A percentile compares a stretch with the other conserved stretches of the same genome.
These are phyloP conservation scores for Dreissena rostriformis DNA, from an alignment of 1,140 invertebrate genomes.

Conservation along the genomic window DNA sequence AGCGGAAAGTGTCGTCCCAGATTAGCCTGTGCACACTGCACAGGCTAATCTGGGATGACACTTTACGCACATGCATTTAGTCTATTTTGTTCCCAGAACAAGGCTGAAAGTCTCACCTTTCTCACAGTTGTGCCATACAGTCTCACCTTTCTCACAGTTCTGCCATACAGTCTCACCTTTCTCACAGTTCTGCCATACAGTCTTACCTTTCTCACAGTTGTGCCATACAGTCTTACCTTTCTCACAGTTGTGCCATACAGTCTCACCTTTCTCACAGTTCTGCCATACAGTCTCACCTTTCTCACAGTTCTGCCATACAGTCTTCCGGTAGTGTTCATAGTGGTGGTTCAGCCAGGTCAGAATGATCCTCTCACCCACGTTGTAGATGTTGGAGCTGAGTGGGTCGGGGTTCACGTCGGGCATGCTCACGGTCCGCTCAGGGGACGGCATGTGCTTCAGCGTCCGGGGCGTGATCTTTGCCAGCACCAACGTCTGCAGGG, in stretches of 20 bases:
- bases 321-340: constrained; percentile 78
- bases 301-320: constrained; percentile 75
- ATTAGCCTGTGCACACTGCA: no score
- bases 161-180: constrained; percentile 63
- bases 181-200: constrained; percentile 75
- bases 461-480: constrained; percentile 77
- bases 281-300: constrained; percentile 64
- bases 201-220: background rate
- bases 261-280: no score
- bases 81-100: no score
- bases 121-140: no score
- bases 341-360: constrained; percentile 81
- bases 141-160: no score
- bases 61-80: no score
- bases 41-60: no score
- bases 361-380: constrained; percentile 77
- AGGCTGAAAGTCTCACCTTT: no score
- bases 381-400: constrained; percentile 80
- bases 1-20: no score
- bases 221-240: background rate
- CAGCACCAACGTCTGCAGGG: constrained; percentile 75
- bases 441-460: constrained; percentile 70
- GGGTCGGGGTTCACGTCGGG: constrained; percentile 79
- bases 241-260: no score
- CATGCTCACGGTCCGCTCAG: constrained; percentile 70